Conservation (phyloP, 2,888 invertebrate genomes). For the Branchipolynoe longqiensis region DNA sequence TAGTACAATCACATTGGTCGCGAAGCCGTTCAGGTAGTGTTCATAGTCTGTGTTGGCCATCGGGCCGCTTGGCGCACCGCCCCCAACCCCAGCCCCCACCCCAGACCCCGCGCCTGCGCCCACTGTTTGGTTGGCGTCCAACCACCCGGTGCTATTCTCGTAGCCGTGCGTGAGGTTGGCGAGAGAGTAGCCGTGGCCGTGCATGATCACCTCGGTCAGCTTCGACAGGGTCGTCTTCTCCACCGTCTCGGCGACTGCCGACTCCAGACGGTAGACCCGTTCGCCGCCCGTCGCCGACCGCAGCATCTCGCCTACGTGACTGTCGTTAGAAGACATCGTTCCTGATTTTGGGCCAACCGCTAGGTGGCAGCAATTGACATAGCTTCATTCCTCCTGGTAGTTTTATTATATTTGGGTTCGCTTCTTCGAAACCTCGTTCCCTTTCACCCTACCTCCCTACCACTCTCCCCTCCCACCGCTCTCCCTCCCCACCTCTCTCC, state of each 20-base stretch:
- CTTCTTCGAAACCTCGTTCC: no score
- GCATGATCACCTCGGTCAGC: constrained; percentile 29
- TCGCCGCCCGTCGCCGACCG: not conserved
- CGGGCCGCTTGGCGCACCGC: not conserved
- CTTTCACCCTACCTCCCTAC: not conserved
- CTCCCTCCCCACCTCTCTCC: no score
- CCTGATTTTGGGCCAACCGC: not conserved
- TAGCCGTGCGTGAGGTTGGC: constrained; percentile 15
- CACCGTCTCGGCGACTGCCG: not conserved
- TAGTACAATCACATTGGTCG: constrained; percentile 79
- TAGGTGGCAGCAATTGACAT: not conserved
- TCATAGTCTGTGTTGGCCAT: not conserved
- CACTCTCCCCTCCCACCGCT: no score
- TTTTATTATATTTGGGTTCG: no score
- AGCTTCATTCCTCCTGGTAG: not conserved
- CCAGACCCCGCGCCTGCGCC: not conserved
- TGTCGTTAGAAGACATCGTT: not conserved
- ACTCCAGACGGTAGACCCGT: not conserved
- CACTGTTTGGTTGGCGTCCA: not conserved
- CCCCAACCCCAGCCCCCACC: not conserved
- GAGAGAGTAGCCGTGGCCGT: not conserved
- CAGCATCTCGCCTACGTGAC: not conserved
- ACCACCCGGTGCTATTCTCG: not conserved
- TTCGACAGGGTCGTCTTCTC: constrained; percentile 34
- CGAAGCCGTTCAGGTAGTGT: constrained; percentile 74